Percentiles rank a stretch among this genome's conserved stretches.
phyloP scores from a whole-genome alignment of 2,797 vertebrate species.

The Sylvilagus floridanus region DNA sequence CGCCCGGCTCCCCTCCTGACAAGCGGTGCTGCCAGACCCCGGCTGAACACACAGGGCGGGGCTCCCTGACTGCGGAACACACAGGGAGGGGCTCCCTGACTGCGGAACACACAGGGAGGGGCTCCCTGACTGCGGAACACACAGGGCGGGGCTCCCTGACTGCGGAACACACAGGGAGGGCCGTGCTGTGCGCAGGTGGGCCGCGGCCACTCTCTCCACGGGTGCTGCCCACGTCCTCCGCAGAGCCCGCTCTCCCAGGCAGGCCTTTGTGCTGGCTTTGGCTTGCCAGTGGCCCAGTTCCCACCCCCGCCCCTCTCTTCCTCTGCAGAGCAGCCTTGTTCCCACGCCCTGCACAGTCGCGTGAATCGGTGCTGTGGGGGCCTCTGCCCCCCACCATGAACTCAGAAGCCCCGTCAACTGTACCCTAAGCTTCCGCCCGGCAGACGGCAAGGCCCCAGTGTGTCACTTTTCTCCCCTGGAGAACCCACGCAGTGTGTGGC shows the following conservation, averaged over 20 bases:
- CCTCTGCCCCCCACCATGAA: rapidly evolving
- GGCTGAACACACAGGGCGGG: background rate
- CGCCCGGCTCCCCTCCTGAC: slow-evolving; percentile 40
- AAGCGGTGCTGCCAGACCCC: slow-evolving; percentile 62
- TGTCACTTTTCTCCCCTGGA: background rate
- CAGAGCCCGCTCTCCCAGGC: background rate
- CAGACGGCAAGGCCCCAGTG: rapidly evolving
- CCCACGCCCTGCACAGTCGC: background rate
- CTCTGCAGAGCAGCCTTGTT: background rate
- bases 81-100: too few species aligned
- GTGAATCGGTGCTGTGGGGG: rapidly evolving
- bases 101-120: background rate
- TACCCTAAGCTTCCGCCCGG: too few species aligned
- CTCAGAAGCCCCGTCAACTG: rapidly evolving
- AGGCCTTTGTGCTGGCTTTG: slow-evolving; percentile 42
- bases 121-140: background rate
- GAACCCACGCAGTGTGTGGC: background rate
- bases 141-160: background rate
- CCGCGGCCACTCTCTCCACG: too few species aligned
- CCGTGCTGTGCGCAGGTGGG: too few species aligned
- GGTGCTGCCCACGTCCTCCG: too few species aligned
- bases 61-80: too few species aligned
- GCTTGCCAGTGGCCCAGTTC: background rate
- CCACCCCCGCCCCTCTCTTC: background rate
- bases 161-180: too few species aligned